phyloP scores from a whole-genome alignment of 2,888 invertebrate genomes.

The Nemotelus pantherinus region DNA sequence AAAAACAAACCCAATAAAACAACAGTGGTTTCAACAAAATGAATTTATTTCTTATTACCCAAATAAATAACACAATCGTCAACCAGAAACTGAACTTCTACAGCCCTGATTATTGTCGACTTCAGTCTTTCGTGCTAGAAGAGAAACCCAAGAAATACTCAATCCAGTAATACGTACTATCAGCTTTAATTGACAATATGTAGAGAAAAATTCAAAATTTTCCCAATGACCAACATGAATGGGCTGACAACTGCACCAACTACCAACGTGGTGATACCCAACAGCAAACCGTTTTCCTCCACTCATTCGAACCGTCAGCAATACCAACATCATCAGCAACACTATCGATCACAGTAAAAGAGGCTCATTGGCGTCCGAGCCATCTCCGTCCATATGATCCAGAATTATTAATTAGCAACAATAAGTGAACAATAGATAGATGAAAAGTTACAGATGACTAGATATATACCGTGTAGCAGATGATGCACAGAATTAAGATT shows the following conservation, averaged over 20 bases:
- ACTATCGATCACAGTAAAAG: not conserved
- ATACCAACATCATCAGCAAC: not conserved
- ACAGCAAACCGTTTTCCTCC: not conserved
- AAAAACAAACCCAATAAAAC: too few species aligned
- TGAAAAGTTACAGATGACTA: conserved; percentile 3
- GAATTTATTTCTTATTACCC: too few species aligned
- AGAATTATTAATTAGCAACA: conserved; percentile 38
- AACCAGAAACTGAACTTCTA: too few species aligned
- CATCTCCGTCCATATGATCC: not conserved
- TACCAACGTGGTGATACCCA: not conserved
- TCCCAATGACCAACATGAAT: not conserved
- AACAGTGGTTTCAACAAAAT: too few species aligned
- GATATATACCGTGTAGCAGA: conserved; percentile 1
- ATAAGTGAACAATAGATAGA: conserved; percentile 25
- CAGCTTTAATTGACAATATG: conserved; percentile 6
- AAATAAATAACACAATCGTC: too few species aligned
- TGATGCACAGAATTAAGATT: conserved; percentile 35
- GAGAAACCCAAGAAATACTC: not conserved
- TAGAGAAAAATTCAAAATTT: conserved; percentile 6
- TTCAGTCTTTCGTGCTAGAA: not conserved
- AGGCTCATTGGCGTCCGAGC: conserved; percentile 8
- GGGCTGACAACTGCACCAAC: not conserved
- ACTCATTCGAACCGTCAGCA: not conserved
- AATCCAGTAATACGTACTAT: not conserved
- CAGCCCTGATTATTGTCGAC: conserved; percentile 6